These are phyloP conservation scores for Catostomus latipinnis DNA, from an alignment of 2,797 vertebrate species.

Conservation along the genomic window DNA sequence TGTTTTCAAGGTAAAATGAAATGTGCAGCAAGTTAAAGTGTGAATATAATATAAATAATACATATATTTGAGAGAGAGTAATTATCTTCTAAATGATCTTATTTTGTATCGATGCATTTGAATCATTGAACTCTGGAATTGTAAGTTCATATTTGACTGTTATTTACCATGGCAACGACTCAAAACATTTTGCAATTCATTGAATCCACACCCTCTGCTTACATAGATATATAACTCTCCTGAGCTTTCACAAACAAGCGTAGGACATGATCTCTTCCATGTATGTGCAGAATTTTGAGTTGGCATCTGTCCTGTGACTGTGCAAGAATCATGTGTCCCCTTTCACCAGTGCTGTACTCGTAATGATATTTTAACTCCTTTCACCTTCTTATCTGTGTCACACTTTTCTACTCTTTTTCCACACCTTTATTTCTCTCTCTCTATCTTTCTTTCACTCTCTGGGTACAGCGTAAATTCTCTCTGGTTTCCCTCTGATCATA, in stretches of 20 bases:
- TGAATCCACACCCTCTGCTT: too few relatives aligned
- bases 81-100: neutral
- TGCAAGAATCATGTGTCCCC: conserved; percentile 2
- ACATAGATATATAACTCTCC: too few relatives aligned
- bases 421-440: conserved; percentile 59
- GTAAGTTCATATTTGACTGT: neutral
- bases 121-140: neutral
- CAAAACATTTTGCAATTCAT: neutral
- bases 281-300: conserved; percentile 20
- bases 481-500: conserved; percentile 36
- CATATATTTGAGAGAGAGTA: neutral
- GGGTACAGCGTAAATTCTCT: conserved; percentile 58
- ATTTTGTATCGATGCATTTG: neutral
- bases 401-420: conserved; percentile 59
- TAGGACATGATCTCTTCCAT: neutral
- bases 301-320: conserved; percentile 21
- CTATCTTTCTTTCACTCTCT: conserved; percentile 23
- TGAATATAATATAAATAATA: neutral
- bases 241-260: neutral
- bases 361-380: conserved; percentile 30
- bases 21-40: neutral
- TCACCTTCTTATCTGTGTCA: conserved; percentile 45
- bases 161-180: conserved; percentile 10
- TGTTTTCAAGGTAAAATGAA: neutral
- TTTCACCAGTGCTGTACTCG: conserved; percentile 1